Base-by-base conservation (phyloP, 2,888 invertebrate genomes). In the Oscheius myriophilus region DNA sequence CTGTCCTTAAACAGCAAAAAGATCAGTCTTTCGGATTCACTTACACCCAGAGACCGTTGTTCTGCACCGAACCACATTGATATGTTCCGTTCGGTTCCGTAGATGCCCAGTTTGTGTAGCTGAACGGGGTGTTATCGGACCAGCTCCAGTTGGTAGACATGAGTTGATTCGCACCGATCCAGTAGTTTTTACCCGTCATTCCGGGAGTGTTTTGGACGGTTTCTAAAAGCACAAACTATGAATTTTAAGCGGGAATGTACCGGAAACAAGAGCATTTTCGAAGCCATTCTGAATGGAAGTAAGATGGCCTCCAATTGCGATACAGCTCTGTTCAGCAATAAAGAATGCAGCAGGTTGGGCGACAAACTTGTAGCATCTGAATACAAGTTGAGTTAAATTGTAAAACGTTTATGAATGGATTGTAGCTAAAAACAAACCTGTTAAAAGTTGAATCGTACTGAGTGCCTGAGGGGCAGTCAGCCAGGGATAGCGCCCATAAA, bases 91-190 rank as follows among this genome's bases (percentile, higher is more conserved):
- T 61, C 2, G 61, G 61, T 46, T 55, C 26, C 11, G 45, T 45
- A 16, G 25, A n/a, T 1, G 54, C 54, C 65, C 65, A 65, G 43
- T 55, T 65, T 2, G 33, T 26, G 49, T 55, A 65, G 43, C 2
- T 23, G 46, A 65, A 65, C 4, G 54, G 26, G 16, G 65, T 55
- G 23, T 18, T 18, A 26, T 51, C 42, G 39, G 45, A 55, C 65
- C 65, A 65, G 54, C 45, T 41, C 65, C 65, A 65, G 46, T 55
- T 65, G n/a, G 65, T n/a, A 14, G 65, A 65, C 45, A 55, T 65
- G 12, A 65, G 41, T n/a, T 55, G 45, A 55, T 65, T 65, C 1
- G 65, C 65, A 25, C 65, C 65, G 26, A 65, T 55, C 65, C 65
- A 65, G 39, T 18, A 65, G 14, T 55, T 46, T 0, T n/a, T 25